These are phyloP conservation scores for Eilema depressum DNA, from an alignment of 2,888 invertebrate species.

Conservation along the genomic window DNA sequence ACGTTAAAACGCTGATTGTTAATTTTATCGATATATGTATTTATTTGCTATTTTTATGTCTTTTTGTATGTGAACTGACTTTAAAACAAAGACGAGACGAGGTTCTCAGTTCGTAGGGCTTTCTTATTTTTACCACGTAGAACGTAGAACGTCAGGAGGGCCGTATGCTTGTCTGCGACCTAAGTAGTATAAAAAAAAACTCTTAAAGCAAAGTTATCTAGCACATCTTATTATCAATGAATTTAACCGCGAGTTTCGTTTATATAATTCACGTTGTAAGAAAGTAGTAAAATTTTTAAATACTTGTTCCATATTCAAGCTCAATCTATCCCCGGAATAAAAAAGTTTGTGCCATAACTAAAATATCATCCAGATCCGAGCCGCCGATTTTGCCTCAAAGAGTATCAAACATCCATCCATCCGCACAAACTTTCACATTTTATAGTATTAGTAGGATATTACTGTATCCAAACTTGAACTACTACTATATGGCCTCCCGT, in stretches of 20 bases:
- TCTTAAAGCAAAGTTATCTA: background rate
- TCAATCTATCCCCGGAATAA: background rate
- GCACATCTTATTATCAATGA: background rate
- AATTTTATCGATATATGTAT: slow-evolving; percentile 35
- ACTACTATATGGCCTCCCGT: slow-evolving; percentile 15
- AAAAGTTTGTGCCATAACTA: background rate
- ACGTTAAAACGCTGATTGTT: slow-evolving; percentile 44
- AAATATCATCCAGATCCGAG: too few relatives aligned
- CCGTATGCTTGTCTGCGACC: too few relatives aligned
- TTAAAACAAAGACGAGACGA: background rate
- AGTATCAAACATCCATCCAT: background rate
- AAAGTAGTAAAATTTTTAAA: too few relatives aligned
- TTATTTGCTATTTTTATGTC: background rate
- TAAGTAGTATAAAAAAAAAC: too few relatives aligned
- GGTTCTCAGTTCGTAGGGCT: background rate
- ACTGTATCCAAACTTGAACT: slow-evolving; percentile 1
- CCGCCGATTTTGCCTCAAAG: background rate
- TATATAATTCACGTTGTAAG: too few relatives aligned
- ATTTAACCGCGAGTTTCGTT: too few relatives aligned
- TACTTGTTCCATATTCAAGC: too few relatives aligned
- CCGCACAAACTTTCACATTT: background rate
- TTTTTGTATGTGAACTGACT: background rate
- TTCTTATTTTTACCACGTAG: too few relatives aligned
- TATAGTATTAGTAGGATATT: background rate
- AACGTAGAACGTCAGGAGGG: too few relatives aligned